These are phyloP conservation scores for Hylia prasina DNA, from an alignment of 2,113 vertebrate species.

Conservation along the genomic window DNA sequence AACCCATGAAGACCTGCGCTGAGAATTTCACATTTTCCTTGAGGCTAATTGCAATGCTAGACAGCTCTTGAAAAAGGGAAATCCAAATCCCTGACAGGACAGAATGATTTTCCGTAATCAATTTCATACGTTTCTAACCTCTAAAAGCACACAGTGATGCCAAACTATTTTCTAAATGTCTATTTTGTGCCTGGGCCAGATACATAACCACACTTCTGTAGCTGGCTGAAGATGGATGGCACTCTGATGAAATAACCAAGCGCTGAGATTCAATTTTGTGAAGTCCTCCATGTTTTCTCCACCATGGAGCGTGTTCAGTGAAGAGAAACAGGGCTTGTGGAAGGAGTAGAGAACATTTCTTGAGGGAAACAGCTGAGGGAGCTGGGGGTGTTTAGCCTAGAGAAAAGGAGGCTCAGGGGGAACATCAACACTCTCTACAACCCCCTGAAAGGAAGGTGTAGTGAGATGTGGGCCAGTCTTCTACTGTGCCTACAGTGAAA, in stretches of 20 bases:
- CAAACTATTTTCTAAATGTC: neutral
- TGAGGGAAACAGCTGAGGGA: neutral
- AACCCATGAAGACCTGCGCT: neutral
- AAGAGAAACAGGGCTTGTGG: neutral
- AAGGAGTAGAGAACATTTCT: neutral
- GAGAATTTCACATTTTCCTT: neutral
- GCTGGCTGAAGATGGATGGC: neutral
- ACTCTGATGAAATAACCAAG: neutral
- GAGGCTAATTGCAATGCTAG: neutral
- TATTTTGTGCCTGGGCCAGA: neutral
- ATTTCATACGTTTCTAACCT: neutral
- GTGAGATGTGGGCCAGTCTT: neutral
- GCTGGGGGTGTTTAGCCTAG: neutral
- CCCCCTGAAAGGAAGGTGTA: neutral
- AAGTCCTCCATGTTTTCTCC: neutral
- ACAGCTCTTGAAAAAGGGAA: neutral
- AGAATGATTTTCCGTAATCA: neutral
- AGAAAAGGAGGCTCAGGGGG: neutral
- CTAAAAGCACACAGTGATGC: neutral
- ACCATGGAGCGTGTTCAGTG: rapidly evolving
- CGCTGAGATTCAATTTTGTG: neutral
- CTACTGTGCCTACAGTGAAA: neutral
- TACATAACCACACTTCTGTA: neutral
- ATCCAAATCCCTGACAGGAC: neutral
- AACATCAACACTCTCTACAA: too few relatives aligned